A percentile compares a stretch with the other conserved stretches of the same genome.
Evolutionary conservation across 1,140 invertebrate genomes (phyloP).

Genomic region (Hetaerina americana): DNA sequence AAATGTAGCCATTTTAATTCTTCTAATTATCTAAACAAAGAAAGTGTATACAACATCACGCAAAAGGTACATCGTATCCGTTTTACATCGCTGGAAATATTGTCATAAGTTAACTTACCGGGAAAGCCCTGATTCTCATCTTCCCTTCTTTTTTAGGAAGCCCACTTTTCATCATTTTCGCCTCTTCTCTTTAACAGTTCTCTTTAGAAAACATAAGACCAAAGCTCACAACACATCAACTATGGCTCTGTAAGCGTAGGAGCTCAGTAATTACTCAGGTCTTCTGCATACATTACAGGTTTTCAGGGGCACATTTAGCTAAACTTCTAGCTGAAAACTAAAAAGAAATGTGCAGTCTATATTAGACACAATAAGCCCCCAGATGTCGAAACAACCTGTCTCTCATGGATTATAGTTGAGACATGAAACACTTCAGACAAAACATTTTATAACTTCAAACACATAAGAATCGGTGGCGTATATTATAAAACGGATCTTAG

Average conservation of each 20-base stretch:
- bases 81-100: no score
- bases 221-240: background rate
- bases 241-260: background rate
- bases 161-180: slow-evolving; percentile 55
- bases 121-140: slow-evolving; percentile 94
- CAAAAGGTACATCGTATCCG: no score
- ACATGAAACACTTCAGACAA: background rate
- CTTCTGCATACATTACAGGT: background rate
- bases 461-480: no score
- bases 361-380: background rate
- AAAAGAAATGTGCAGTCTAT: background rate
- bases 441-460: no score
- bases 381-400: background rate
- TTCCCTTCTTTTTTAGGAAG: slow-evolving; percentile 81
- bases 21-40: slow-evolving; percentile 8
- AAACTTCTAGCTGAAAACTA: background rate
- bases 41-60: no score
- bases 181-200: slow-evolving; percentile 1
- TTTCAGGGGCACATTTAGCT: background rate
- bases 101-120: slow-evolving; percentile 51
- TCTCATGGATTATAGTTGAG: background rate
- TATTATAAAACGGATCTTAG: no score
- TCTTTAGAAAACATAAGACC: background rate
- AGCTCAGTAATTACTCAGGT: background rate
- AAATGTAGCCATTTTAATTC: background rate